These are phyloP conservation scores for Diadema setosum DNA, from an alignment of 35 echinoderm and acorn worm genomes.

Conservation along the genomic window DNA sequence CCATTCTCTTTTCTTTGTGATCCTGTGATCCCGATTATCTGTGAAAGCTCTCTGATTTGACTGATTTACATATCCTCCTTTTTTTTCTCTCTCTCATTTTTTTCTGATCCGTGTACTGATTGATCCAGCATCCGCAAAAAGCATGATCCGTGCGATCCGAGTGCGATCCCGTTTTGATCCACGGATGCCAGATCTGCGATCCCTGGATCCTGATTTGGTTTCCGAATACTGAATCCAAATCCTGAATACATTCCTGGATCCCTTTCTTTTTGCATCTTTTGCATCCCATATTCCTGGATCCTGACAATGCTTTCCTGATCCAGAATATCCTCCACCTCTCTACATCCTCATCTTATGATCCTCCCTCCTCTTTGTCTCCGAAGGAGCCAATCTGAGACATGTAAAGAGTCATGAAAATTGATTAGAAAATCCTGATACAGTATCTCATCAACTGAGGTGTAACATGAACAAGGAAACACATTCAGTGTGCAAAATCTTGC, in stretches of 20 bases:
- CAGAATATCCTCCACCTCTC: slow-evolving; percentile 7
- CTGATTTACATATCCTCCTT: no score
- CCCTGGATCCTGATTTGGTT: not conserved
- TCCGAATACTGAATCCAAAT: not conserved
- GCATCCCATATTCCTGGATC: not conserved
- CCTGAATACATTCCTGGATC: not conserved
- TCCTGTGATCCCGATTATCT: no score
- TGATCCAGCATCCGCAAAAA: no score
- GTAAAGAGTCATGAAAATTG: not conserved
- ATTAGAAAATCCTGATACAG: not conserved
- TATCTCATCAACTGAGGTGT: no score
- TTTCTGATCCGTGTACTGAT: no score
- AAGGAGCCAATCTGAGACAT: slow-evolving; percentile 13
- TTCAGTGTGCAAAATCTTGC: not conserved
- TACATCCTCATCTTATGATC: not conserved
- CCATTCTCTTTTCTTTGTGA: no score
- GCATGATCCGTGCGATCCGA: no score
- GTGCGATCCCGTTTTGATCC: no score
- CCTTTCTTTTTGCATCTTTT: not conserved
- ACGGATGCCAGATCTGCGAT: not conserved
- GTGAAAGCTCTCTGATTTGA: no score
- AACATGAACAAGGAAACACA: not conserved
- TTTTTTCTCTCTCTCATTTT: no score
- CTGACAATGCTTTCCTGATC: not conserved
- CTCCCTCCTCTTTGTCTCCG: not conserved